Evolutionary conservation across 2,888 invertebrate genomes (phyloP), one percentile per base, ranked within the genome.

Genomic region (Crepidodera aurea): DNA sequence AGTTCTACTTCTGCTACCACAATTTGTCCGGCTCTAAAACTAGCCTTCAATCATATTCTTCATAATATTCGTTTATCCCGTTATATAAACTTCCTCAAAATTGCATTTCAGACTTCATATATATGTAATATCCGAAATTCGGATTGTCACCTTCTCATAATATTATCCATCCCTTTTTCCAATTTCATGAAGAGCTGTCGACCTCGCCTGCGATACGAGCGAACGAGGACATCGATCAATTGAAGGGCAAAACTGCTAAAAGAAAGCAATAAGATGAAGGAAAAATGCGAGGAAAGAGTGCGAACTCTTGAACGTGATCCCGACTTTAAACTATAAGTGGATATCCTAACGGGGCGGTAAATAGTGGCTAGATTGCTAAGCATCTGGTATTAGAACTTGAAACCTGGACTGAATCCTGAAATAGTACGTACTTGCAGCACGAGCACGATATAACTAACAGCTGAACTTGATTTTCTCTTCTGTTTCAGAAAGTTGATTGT

Each of bases 301-400:
- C 25, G 48, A 48, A 57, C 48, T 48, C 7, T 37, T 22, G 27
- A 57, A 57, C 57, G 57, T 57, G 48, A 13, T 39, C 27, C 16
- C 65, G 61, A 68, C 66, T 70, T 70, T 66, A 69, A 70, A 70
- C 70, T 70, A 65, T 70, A 66, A 68, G 69, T 66, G 61, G 67
- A 70, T 70, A 62, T 62, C 58, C 66, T 69, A 69, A 66, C 68
- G 64, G 67, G 66, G 64, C 67, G 67, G 67, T 69, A 69, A 70
- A 70, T 67, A 70, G 39, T 48, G 48, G 56, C 48, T 29, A 27
- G 48, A 48, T 57, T 48, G 48, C 39, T 27, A 48, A 56, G 48
- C 56, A 56, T 48, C 56, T 48, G 37, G 37, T 39, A 48, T 37
- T 56, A 13, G 25, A 18, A 48, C 15, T 56, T 16, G 37, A 19